These are phyloP conservation scores for Morbakka virulenta DNA, from an alignment of 30 jellyfish, hydroid and myxozoan species.

Conservation along the genomic window DNA sequence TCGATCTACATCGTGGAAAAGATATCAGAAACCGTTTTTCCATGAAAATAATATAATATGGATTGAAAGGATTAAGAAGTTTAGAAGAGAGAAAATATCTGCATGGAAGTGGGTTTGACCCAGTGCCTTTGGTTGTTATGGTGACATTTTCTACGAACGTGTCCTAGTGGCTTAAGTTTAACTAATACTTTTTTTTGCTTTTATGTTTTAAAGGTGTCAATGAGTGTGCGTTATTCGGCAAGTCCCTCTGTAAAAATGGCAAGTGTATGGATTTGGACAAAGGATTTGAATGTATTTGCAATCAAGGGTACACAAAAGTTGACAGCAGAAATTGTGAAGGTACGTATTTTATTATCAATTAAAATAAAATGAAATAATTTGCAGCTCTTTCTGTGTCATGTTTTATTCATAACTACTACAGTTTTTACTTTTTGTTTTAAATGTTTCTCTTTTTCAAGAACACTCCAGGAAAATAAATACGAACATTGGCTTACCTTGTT, in stretches of 20 bases:
- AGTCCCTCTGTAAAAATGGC: conserved; percentile 57
- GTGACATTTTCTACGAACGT: too few relatives aligned
- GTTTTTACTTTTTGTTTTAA: background rate
- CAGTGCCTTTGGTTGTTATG: too few relatives aligned
- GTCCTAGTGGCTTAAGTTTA: too few relatives aligned
- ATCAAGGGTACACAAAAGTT: conserved; percentile 44
- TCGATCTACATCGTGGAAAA: too few relatives aligned
- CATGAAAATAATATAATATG: too few relatives aligned
- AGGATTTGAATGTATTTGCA: conserved; percentile 68
- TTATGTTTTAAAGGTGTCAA: conserved; percentile 12
- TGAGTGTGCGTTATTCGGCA: conserved; percentile 61
- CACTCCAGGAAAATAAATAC: too few relatives aligned
- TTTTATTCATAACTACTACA: background rate
- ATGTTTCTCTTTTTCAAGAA: too few relatives aligned
- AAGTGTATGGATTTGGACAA: conserved; percentile 53
- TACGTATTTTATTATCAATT: conserved; percentile 1
- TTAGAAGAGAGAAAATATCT: too few relatives aligned
- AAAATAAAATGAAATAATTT: background rate
- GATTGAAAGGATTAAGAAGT: too few relatives aligned
- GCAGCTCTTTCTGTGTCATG: background rate
- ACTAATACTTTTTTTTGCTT: background rate
- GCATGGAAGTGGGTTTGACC: too few relatives aligned
- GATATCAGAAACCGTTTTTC: too few relatives aligned
- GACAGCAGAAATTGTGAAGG: conserved; percentile 65
- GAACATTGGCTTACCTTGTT: too few relatives aligned